A percentile compares a stretch with the other conserved stretches of the same genome.
phyloP scores from a whole-genome alignment of 2,113 vertebrate genomes.

The Lutjanus erythropterus region DNA sequence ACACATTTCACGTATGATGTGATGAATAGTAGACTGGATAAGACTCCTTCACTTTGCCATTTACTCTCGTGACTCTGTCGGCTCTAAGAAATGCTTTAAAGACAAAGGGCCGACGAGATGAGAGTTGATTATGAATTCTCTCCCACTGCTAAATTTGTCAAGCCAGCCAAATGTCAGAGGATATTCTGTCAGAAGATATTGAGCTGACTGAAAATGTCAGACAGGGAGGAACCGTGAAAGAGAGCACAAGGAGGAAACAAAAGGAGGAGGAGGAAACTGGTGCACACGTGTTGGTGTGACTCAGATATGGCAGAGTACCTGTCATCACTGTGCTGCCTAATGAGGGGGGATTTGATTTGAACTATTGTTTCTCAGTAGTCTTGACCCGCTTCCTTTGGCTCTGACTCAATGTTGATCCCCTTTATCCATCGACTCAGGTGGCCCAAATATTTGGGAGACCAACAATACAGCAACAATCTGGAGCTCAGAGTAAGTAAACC shows the following conservation, averaged over 20 bases:
- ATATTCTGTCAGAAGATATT: constrained; percentile 77
- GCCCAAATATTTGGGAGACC: constrained; percentile 23
- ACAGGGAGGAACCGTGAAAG: constrained; percentile 40
- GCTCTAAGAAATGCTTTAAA: constrained; percentile 55
- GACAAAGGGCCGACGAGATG: constrained; percentile 53
- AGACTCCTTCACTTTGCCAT: constrained; percentile 34
- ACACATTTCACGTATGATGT: constrained; percentile 52
- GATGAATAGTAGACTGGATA: constrained; percentile 42
- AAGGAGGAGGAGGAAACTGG: constrained; percentile 35
- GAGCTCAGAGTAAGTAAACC: constrained; percentile 29
- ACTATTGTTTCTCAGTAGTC: constrained; percentile 17
- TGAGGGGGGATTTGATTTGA: constrained; percentile 17
- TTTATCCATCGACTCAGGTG: constrained; percentile 11
- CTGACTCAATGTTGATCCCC: constrained; percentile 7
- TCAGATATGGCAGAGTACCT: constrained; percentile 43
- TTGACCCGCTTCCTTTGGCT: constrained; percentile 60
- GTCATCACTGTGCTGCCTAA: constrained; percentile 40
- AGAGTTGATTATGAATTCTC: constrained; percentile 70
- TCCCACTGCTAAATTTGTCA: constrained; percentile 69
- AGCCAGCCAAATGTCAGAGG: constrained; percentile 79
- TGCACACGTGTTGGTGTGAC: constrained; percentile 36
- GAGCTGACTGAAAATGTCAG: constrained; percentile 83
- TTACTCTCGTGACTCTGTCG: constrained; percentile 41
- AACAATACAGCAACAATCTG: constrained; percentile 18
- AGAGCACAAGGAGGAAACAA: constrained; percentile 52